Evolutionary conservation across 2,888 invertebrate species (phyloP).

Genomic region (Agrilus biguttatus): DNA sequence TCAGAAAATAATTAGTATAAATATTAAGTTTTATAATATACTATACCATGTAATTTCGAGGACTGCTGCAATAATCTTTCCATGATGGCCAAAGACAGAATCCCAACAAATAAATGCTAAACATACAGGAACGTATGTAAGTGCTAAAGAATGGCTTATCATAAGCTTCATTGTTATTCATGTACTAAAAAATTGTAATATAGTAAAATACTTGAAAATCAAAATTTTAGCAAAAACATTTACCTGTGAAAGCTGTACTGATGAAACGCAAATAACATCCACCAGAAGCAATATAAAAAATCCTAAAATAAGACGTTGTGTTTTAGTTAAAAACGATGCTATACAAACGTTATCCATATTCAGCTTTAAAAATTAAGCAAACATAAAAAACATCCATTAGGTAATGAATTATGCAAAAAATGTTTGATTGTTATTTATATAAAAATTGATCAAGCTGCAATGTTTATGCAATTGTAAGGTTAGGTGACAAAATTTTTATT

Average conservation of each 20-base stretch:
- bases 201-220: not conserved
- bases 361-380: not conserved
- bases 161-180: constrained; percentile 70
- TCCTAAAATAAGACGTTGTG: constrained; percentile 68
- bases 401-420: no score
- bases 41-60: constrained; percentile 54
- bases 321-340: constrained; percentile 41
- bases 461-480: no score
- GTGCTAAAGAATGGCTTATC: constrained; percentile 93
- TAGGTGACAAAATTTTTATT: no score
- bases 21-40: not conserved
- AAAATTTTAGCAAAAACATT: constrained; percentile 10
- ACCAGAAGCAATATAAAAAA: constrained; percentile 76
- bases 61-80: constrained; percentile 58
- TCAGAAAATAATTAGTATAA: constrained; percentile 1
- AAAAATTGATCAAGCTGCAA: no score
- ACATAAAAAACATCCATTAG: no score
- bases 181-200: constrained; percentile 48
- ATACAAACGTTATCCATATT: constrained; percentile 21
- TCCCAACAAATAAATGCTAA: constrained; percentile 79
- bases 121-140: constrained; percentile 88
- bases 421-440: no score
- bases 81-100: constrained; percentile 83
- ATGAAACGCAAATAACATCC: constrained; percentile 91
- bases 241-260: constrained; percentile 90